Evolutionary conservation across 2,113 vertebrate genomes (phyloP), one percentile per base, ranked within the genome.

Genomic region (Ciconia stormi): DNA sequence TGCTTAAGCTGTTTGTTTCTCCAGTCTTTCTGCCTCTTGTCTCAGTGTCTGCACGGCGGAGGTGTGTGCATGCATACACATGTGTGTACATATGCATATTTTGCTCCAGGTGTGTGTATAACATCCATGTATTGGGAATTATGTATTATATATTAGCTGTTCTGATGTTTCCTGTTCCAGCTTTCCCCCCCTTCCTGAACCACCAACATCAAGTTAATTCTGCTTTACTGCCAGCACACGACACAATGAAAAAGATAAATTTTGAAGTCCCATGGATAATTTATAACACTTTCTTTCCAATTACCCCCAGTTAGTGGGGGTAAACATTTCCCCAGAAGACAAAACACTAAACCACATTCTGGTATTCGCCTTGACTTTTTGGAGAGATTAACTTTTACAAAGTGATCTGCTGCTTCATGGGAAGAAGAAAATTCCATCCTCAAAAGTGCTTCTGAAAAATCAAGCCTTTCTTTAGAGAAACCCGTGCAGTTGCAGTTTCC

Each of bases 1-100:
- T 3, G 2, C 56, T 87, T 26, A 1, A 34, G 23, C 34, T 47
- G 11, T 34, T 67, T 1, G 2, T 12, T 72, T 32, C 85, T 76
- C 58, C 21, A 9, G 27, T 34, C 38, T 44, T 44, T 38, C 65
- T 71, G 70, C 47, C 44, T 58, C 73, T 67, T 56, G 56, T 66
- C 47, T 76, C 26, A 3, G 25, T 3, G 22, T 53, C 30, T 34
- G n/a, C 4, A 0, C 20, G 25, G 42, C 1, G 0, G 52, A 66
- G 62, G 32, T 25, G 38, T 16, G n/a, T 8, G 4, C 27, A 4
- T 17, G 10, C 25, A 7, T 7, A 22, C 44, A 26, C 11, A 18
- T 0, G 0, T 14, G 25, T 2, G 17, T 30, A 23, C 25, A 6
- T 2, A 25, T 2, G 6, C 44, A 16, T 1, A 7, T 38, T 34